Percentiles rank a stretch among this genome's conserved stretches.
Conservation (phyloP, 2,113 vertebrate genomes). For the Phaethornis superciliosus region DNA sequence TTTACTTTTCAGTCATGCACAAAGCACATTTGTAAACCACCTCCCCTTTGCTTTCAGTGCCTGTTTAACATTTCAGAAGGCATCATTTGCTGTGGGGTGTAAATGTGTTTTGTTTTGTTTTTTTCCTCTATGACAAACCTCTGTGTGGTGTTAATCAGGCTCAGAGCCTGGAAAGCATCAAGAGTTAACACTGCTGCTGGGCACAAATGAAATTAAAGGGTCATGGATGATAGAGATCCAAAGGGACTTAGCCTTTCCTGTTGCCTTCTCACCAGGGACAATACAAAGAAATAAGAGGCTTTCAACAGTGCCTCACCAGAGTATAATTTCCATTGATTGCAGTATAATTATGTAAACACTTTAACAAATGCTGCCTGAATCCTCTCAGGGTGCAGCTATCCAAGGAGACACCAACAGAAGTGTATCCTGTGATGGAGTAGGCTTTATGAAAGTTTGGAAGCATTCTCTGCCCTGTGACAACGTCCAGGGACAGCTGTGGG, state of each 20-base stretch:
- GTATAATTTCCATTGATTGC: neutral
- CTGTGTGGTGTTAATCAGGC: neutral
- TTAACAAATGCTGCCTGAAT: neutral
- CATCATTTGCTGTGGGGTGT: neutral
- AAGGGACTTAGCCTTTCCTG: neutral
- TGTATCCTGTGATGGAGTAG: no score
- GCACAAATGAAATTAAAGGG: neutral
- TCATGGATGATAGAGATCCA: neutral
- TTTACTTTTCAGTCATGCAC: neutral
- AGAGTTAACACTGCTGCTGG: neutral
- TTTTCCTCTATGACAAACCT: neutral
- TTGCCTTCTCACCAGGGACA: neutral
- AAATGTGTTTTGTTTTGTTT: neutral
- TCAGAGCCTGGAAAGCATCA: neutral
- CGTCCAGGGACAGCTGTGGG: neutral
- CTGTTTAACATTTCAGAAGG: neutral
- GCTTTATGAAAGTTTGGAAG: neutral
- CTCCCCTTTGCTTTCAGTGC: neutral
- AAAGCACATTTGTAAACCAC: neutral
- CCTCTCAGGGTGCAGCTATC: neutral
- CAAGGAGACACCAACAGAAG: neutral
- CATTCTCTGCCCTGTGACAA: rapidly evolving
- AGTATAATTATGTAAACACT: neutral
- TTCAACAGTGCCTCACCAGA: neutral
- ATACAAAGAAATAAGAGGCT: neutral